Conservation (phyloP, 2,888 invertebrate species). For the Helobdella robusta region DNA sequence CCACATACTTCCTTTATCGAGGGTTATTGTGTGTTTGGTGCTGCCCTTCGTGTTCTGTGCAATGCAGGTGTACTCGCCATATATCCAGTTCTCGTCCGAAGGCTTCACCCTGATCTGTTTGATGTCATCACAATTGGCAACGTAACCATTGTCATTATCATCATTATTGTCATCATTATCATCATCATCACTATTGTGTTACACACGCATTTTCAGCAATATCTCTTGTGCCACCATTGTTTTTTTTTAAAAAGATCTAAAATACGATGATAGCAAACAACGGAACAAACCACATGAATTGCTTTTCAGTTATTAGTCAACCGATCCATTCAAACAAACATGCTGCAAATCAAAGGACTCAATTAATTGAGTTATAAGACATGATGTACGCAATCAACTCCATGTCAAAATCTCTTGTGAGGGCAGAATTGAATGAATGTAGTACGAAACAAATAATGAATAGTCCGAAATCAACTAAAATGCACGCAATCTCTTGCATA, state of each 20-base stretch:
- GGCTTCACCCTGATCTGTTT: slow-evolving; percentile 28
- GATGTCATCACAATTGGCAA: not conserved
- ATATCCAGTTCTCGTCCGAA: slow-evolving; percentile 33
- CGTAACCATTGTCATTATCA: slow-evolving; percentile 9
- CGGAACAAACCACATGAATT: not conserved
- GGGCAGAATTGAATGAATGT: too few relatives aligned
- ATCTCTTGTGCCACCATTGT: not conserved
- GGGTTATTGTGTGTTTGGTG: slow-evolving; percentile 20
- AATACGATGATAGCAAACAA: not conserved
- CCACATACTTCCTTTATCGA: too few relatives aligned
- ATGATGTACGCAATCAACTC: too few relatives aligned
- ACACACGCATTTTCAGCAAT: not conserved
- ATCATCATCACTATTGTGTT: not conserved
- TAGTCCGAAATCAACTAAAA: too few relatives aligned
- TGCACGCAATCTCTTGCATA: too few relatives aligned
- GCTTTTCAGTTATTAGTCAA: too few relatives aligned
- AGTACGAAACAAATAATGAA: too few relatives aligned
- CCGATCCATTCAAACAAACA: too few relatives aligned
- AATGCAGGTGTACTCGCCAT: slow-evolving; percentile 31
- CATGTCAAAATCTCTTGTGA: too few relatives aligned
- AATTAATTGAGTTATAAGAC: too few relatives aligned
- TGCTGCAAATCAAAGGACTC: too few relatives aligned
- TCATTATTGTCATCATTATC: slow-evolving; percentile 15
- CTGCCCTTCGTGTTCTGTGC: slow-evolving; percentile 31
- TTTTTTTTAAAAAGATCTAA: not conserved